A percentile compares a stretch with the other conserved stretches of the same genome.
phyloP scores from a whole-genome alignment of 2,797 vertebrate genomes.

The Cheirogaleus major region DNA sequence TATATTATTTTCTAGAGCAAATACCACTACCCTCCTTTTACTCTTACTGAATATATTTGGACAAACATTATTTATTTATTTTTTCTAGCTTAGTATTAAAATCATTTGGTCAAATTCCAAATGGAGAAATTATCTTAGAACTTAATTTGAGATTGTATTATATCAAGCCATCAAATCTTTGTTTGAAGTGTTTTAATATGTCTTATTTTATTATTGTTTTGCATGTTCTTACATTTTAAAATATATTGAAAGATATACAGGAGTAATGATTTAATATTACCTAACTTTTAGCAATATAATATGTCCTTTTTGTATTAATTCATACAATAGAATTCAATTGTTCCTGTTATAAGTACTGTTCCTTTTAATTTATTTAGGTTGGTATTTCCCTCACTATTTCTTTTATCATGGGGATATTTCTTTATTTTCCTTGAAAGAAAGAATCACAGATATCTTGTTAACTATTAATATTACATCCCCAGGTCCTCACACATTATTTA shows the following conservation, averaged over 20 bases:
- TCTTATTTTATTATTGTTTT: background rate
- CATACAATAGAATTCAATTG: background rate
- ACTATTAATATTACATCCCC: background rate
- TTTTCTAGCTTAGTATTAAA: slow-evolving; percentile 5
- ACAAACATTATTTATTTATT: background rate
- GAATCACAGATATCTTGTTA: background rate
- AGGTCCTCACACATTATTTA: background rate
- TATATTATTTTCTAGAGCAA: background rate
- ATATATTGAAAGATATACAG: background rate
- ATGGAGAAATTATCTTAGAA: background rate
- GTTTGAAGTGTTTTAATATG: background rate
- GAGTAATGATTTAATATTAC: background rate
- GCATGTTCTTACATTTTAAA: background rate
- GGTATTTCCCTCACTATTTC: background rate
- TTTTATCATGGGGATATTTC: background rate
- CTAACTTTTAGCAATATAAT: background rate
- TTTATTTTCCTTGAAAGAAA: background rate
- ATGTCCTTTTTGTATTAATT: background rate
- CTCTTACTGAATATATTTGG: background rate
- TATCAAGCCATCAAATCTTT: background rate
- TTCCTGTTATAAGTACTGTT: background rate
- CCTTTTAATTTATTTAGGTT: background rate
- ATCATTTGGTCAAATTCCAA: background rate
- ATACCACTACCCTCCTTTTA: background rate
- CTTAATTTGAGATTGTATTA: background rate